Base-by-base conservation (phyloP, 1,140 invertebrate species). In the Yoshiicerus persimilis region DNA sequence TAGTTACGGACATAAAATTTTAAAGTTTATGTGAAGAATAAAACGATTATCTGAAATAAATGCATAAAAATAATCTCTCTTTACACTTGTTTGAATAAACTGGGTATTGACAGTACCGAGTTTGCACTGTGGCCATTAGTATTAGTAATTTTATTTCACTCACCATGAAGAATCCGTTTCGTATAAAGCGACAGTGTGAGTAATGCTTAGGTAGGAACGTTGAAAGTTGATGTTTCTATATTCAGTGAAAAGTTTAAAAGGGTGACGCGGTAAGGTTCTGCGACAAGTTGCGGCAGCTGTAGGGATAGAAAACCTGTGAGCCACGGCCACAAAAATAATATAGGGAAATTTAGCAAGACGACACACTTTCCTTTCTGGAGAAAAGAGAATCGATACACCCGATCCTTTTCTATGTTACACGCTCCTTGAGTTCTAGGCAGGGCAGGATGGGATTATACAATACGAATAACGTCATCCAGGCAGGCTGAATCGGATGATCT, bases 211-310 rank as follows among this genome's bases (percentile, higher is more conserved):
- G n/a, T n/a, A n/a, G n/a, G n/a, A n/a, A n/a, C n/a, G n/a, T n/a
- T n/a, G n/a, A n/a, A n/a, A n/a, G n/a, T 56, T n/a, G 4, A n/a
- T 2, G 47, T 20, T 56, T 56, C 47, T 56, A 30, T 30, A 70
- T 70, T 70, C 66, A 4, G 66, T 39, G 77, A 34, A 10, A n/a
- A 10, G 13, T 83, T 85, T 85, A 25, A 86, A 86, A 36, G 4
- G 4, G 13, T 25, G 16, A 23, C 9, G 84, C 84, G 84, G 84
- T 27, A 86, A 36, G 10, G 30, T 30, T 16, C 23, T 86, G 84
- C 84, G 84, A 86, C 84, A 86, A 86, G 56, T 86, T 86, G 84
- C 84, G 41, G 84, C 30, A 23, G 16, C 25, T 70, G 25, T 70
- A 30, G 11, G 13, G 27, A 16, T 70, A 70, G 66, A 70, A 70